Evolutionary conservation across 2,113 vertebrate genomes (phyloP).

Genomic region (Falco punctatus): DNA sequence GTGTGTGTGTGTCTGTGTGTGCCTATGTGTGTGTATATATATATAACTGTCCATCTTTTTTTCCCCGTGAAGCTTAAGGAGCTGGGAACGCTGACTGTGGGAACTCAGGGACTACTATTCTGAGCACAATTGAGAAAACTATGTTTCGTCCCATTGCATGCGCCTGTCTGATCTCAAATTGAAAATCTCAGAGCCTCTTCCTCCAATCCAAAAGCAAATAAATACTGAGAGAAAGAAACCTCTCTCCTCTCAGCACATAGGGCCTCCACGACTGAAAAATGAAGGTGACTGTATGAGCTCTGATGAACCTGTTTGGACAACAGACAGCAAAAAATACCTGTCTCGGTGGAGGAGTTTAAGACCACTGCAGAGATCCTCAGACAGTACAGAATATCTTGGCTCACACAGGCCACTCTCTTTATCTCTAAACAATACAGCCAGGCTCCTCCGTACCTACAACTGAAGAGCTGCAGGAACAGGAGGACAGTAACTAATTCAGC

Average conservation of each 20-base stretch:
- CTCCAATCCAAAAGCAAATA: conserved; percentile 70
- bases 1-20: background rate
- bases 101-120: conserved; percentile 58
- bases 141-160: conserved; percentile 53
- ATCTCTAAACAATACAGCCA: conserved; percentile 53
- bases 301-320: conserved; percentile 51
- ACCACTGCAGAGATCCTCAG: conserved; percentile 58
- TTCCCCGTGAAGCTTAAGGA: conserved; percentile 13
- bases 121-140: conserved; percentile 69
- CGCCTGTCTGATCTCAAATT: conserved; percentile 67
- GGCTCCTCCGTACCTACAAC: conserved; percentile 33
- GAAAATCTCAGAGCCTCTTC: conserved; percentile 64
- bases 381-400: conserved; percentile 62
- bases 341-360: conserved; percentile 54
- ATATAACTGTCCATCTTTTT: conserved; percentile 48
- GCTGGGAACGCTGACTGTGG: conserved; percentile 36
- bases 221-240: conserved; percentile 57
- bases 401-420: conserved; percentile 52
- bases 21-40: background rate
- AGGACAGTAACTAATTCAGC: conserved; percentile 9
- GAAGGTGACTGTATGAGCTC: conserved; percentile 36
- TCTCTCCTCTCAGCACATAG: conserved; percentile 11
- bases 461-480: conserved; percentile 1
- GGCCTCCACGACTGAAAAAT: conserved; percentile 28
- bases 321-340: conserved; percentile 65